These are phyloP conservation scores for Gymnocypris eckloni DNA, from an alignment of 2,797 vertebrate species.

Conservation along the genomic window DNA sequence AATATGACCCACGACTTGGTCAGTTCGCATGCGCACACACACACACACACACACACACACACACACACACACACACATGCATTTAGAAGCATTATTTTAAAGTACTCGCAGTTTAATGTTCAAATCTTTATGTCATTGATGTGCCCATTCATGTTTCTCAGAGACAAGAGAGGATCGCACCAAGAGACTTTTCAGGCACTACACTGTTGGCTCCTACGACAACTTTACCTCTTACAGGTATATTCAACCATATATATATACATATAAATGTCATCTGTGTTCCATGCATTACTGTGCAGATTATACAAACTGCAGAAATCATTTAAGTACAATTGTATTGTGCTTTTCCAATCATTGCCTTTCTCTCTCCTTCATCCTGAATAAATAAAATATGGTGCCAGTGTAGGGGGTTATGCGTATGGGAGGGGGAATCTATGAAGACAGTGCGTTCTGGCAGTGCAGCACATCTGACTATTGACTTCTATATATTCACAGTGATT, in stretches of 20 bases:
- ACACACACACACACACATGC: conserved; percentile 2
- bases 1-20: conserved; percentile 92
- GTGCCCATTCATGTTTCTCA: conserved; percentile 67
- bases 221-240: conserved; percentile 94
- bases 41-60: not conserved
- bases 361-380: not conserved
- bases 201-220: conserved; percentile 97
- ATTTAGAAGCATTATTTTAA: not conserved
- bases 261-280: not conserved
- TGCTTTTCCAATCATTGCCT: not conserved
- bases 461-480: conserved; percentile 30
- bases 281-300: not conserved
- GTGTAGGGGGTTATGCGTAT: not conserved
- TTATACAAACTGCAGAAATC: not conserved
- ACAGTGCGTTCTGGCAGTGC: not conserved
- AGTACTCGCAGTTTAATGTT: not conserved
- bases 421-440: not conserved
- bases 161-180: conserved; percentile 96
- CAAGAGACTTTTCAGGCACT: conserved; percentile 96
- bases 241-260: not conserved
- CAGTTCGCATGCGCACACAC: conserved; percentile 58
- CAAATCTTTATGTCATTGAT: not conserved
- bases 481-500: conserved; percentile 80
- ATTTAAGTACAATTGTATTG: not conserved
- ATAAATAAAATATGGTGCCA: conserved; percentile 2